Evolutionary conservation across 2,888 invertebrate genomes (phyloP).

Genomic region (Limnephilus marmoratus): DNA sequence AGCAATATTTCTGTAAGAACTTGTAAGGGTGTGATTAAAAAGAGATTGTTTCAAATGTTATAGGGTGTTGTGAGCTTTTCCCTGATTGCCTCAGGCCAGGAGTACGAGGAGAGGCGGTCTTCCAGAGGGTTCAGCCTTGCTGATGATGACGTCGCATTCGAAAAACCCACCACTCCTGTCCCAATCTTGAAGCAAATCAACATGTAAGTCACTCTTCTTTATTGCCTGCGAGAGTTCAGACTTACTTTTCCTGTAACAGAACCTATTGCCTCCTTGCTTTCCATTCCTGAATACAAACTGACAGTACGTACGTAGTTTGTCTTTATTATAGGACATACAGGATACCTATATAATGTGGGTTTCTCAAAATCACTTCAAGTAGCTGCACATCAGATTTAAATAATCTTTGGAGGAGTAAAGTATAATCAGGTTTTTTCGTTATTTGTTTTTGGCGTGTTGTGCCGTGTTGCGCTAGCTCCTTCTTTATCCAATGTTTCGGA

Average conservation of each 20-base stretch:
- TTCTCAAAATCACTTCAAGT: neutral
- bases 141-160: constrained; percentile 71
- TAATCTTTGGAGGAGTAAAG: neutral
- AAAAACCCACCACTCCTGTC: constrained; percentile 79
- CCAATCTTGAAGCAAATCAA: constrained; percentile 93
- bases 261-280: neutral
- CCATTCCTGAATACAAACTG: neutral
- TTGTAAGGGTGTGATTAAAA: neutral
- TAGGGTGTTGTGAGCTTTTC: constrained; percentile 65
- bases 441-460: too few species aligned
- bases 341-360: neutral
- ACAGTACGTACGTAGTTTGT: neutral
- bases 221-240: neutral
- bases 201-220: constrained; percentile 74
- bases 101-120: constrained; percentile 67
- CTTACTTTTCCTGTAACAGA: neutral
- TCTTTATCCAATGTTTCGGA: too few species aligned
- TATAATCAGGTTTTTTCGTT: too few species aligned
- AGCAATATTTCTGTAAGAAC: neutral
- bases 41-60: neutral
- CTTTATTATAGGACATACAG: neutral
- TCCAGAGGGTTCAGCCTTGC: constrained; percentile 69
- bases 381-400: neutral
- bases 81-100: constrained; percentile 67
- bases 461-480: too few species aligned